Conservation (phyloP, 2,888 invertebrate genomes). For the Neoitamus cyanurus region DNA sequence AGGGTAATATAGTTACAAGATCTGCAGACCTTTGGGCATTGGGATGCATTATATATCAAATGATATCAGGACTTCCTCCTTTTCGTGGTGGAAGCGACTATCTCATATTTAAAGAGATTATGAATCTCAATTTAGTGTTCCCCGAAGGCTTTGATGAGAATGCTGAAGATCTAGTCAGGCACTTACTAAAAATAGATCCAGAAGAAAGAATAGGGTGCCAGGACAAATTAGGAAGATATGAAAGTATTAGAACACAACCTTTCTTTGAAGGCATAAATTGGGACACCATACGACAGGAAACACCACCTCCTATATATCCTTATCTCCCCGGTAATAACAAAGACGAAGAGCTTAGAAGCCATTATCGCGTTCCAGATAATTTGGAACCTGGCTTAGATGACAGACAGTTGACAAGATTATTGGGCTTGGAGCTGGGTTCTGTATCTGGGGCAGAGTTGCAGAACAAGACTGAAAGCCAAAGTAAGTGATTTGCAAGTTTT, state of each 20-base stretch:
- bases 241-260: slow-evolving; percentile 84
- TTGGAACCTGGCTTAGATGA: slow-evolving; percentile 90
- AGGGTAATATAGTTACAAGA: slow-evolving; percentile 78
- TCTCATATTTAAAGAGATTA: slow-evolving; percentile 94
- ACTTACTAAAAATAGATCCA: slow-evolving; percentile 85
- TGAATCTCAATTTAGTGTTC: slow-evolving; percentile 89
- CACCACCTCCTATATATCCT: slow-evolving; percentile 84
- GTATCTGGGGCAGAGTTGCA: slow-evolving; percentile 22
- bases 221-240: slow-evolving; percentile 77
- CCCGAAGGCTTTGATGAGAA: slow-evolving; percentile 89
- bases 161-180: slow-evolving; percentile 89
- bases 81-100: slow-evolving; percentile 95
- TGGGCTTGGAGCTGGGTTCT: slow-evolving; percentile 75
- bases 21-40: slow-evolving; percentile 97
- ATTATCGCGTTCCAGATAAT: slow-evolving; percentile 79
- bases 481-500: slow-evolving; percentile 48
- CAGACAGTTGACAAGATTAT: slow-evolving; percentile 80
- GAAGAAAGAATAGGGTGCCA: slow-evolving; percentile 82
- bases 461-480: slow-evolving; percentile 55
- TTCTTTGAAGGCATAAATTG: slow-evolving; percentile 89
- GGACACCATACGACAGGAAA: slow-evolving; percentile 79
- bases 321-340: slow-evolving; percentile 79
- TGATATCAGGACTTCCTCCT: slow-evolving; percentile 92
- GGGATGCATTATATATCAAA: slow-evolving; percentile 97
- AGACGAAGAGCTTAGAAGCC: slow-evolving; percentile 75